Evolutionary conservation across 2,888 invertebrate genomes (phyloP).

Genomic region (Acleris literana): DNA sequence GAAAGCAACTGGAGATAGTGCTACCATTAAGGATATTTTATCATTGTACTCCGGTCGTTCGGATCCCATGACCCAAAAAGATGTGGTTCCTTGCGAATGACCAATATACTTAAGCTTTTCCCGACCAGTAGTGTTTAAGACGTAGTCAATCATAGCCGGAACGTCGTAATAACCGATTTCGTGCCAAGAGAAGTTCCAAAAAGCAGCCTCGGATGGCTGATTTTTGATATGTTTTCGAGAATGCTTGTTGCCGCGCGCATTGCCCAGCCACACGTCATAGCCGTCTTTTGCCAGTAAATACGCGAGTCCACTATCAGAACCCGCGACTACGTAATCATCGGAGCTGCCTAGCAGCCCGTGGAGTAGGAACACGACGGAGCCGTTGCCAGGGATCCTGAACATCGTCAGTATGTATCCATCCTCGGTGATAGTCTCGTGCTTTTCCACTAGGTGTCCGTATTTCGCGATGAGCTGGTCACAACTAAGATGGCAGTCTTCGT

Average conservation of each 20-base stretch:
- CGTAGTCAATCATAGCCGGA: slow-evolving; percentile 90
- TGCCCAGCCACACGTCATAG: slow-evolving; percentile 91
- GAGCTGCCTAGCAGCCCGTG: slow-evolving; percentile 66
- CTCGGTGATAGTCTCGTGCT: slow-evolving; percentile 66
- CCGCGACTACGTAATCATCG: slow-evolving; percentile 64
- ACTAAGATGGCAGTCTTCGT: slow-evolving; percentile 55
- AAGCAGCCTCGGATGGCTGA: slow-evolving; percentile 67
- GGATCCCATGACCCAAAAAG: slow-evolving; percentile 83
- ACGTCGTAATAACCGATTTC: slow-evolving; percentile 90
- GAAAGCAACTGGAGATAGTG: slow-evolving; percentile 84
- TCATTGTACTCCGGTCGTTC: slow-evolving; percentile 80
- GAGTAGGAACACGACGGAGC: slow-evolving; percentile 62
- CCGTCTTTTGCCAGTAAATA: slow-evolving; percentile 83
- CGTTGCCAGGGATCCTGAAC: slow-evolving; percentile 60
- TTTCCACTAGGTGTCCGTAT: slow-evolving; percentile 58
- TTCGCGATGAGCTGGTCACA: slow-evolving; percentile 54
- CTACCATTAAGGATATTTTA: slow-evolving; percentile 81
- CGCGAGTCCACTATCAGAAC: slow-evolving; percentile 58
- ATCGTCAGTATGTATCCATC: slow-evolving; percentile 61
- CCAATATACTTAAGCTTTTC: slow-evolving; percentile 86
- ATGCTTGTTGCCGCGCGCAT: slow-evolving; percentile 89
- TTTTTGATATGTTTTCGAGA: slow-evolving; percentile 78
- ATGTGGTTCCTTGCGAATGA: slow-evolving; percentile 87
- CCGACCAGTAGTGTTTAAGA: slow-evolving; percentile 78
- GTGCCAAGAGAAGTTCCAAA: slow-evolving; percentile 91